phyloP scores from a whole-genome alignment of 2,113 vertebrate genomes.

The Poecile atricapillus region DNA sequence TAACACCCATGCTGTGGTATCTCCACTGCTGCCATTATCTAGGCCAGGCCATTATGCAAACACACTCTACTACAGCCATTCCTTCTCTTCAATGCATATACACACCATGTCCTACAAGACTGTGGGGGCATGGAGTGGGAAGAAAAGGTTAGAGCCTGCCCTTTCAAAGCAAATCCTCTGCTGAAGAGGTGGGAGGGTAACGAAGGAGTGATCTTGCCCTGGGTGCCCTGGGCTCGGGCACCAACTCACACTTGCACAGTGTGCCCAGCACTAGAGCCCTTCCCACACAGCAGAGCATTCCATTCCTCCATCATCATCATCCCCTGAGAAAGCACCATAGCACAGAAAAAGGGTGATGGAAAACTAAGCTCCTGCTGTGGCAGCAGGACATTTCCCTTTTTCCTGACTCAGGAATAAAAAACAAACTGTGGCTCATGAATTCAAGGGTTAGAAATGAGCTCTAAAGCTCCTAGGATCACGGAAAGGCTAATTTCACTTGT shows the following conservation, averaged over 20 bases:
- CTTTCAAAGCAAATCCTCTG: not conserved
- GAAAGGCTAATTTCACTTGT: not conserved
- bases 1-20: not conserved
- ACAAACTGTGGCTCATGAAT: accelerated
- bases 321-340: not conserved
- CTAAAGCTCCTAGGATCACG: not conserved
- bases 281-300: not conserved
- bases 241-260: not conserved
- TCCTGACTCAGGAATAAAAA: not conserved
- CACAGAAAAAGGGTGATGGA: not conserved
- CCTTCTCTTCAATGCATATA: not conserved
- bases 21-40: not conserved
- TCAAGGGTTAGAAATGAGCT: not conserved
- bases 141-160: not conserved
- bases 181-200: not conserved
- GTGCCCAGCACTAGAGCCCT: not conserved
- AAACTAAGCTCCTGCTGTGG: not conserved
- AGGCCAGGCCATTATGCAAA: not conserved
- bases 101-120: not conserved
- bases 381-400: not conserved
- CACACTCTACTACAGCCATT: not conserved
- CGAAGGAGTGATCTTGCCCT: not conserved
- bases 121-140: not conserved
- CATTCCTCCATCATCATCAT: not conserved
- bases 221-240: not conserved